These are phyloP conservation scores for Lepisosteus osseus DNA, from an alignment of 2,113 vertebrate species.

Conservation along the genomic window DNA sequence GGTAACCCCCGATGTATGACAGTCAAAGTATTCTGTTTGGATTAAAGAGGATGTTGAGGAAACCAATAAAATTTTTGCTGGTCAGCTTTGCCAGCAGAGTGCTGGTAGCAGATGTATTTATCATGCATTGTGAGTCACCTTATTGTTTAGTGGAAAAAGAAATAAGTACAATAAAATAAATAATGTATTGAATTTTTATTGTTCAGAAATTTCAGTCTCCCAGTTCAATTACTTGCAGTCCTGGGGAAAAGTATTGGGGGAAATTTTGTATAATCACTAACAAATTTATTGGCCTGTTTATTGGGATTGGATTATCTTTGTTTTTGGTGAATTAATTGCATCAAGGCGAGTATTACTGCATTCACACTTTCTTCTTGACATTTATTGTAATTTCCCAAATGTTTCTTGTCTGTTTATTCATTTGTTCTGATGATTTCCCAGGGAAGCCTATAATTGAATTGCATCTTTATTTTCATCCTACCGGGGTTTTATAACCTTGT, in stretches of 20 bases:
- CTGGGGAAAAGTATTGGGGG: slow-evolving; percentile 19
- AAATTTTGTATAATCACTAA: slow-evolving; percentile 35
- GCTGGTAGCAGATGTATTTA: background rate
- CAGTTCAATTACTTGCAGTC: background rate
- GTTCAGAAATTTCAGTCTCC: slow-evolving; percentile 7
- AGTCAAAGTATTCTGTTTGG: too few relatives aligned
- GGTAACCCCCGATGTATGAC: too few relatives aligned
- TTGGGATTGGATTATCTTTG: slow-evolving; percentile 60
- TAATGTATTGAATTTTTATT: background rate
- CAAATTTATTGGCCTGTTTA: slow-evolving; percentile 40
- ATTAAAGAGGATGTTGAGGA: too few relatives aligned
- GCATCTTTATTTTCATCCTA: too few relatives aligned
- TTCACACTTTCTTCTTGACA: slow-evolving; percentile 49
- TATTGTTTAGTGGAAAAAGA: slow-evolving; percentile 15
- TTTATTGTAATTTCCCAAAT: slow-evolving; percentile 23
- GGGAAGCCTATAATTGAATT: too few relatives aligned
- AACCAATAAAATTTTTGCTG: too few relatives aligned
- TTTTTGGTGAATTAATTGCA: slow-evolving; percentile 63
- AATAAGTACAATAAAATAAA: slow-evolving; percentile 17
- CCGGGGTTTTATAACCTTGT: too few relatives aligned
- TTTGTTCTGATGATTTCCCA: too few relatives aligned
- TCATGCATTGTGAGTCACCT: background rate
- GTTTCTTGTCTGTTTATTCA: too few relatives aligned
- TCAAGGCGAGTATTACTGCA: slow-evolving; percentile 44
- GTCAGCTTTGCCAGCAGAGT: too few relatives aligned